Evolutionary conservation across 2,797 vertebrate species (phyloP).

Genomic region (Periparus ater): DNA sequence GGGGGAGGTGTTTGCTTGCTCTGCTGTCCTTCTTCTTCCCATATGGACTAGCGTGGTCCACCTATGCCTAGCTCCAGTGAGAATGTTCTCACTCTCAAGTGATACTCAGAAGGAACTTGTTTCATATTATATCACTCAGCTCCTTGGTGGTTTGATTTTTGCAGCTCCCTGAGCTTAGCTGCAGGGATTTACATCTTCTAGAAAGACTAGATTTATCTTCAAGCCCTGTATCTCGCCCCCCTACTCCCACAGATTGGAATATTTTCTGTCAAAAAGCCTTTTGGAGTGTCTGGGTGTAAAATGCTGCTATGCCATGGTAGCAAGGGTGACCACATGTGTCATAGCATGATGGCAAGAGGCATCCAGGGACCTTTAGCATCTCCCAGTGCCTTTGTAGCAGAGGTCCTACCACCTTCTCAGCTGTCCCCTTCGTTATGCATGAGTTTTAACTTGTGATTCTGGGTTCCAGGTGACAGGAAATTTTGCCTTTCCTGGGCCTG

Average conservation of each 20-base stretch:
- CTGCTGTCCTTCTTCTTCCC: not conserved
- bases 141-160: conserved; percentile 1
- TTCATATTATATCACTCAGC: not conserved
- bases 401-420: not conserved
- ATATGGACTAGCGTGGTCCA: not conserved
- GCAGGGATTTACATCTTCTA: not conserved
- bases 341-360: not conserved
- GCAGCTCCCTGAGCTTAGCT: not conserved
- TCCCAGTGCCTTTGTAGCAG: not conserved
- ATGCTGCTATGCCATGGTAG: not conserved
- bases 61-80: not conserved
- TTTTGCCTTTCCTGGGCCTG: not conserved
- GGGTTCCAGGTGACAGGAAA: not conserved
- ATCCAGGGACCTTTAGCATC: not conserved
- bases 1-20: not conserved
- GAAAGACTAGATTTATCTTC: not conserved
- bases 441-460: not conserved
- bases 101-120: not conserved
- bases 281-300: not conserved
- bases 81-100: not conserved
- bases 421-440: not conserved
- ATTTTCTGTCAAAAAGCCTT: not conserved
- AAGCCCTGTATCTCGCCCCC: not conserved
- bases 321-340: not conserved
- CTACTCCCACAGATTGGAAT: not conserved